Conservation (phyloP, 2,888 invertebrate genomes). For the Ceraclea dissimilis region DNA sequence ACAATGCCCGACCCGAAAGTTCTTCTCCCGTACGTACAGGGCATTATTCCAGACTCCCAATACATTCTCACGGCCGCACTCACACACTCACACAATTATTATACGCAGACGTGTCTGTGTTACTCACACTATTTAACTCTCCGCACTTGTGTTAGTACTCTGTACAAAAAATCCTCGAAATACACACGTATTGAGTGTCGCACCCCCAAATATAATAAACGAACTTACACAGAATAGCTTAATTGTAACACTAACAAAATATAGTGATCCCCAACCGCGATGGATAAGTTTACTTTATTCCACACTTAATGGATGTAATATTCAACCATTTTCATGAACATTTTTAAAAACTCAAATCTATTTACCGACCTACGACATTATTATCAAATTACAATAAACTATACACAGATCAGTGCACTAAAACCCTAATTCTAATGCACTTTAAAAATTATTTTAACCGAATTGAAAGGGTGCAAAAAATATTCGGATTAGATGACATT, state of each 20-base stretch:
- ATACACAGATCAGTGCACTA: not conserved
- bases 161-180: no score
- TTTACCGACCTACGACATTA: not conserved
- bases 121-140: not conserved
- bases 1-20: conserved; percentile 24
- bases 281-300: not conserved
- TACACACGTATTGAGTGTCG: conserved; percentile 4
- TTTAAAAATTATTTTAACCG: no score
- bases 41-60: conserved; percentile 20
- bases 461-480: no score
- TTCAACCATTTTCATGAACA: not conserved
- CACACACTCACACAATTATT: conserved; percentile 1
- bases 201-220: conserved; percentile 16
- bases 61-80: conserved; percentile 4
- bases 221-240: conserved; percentile 14
- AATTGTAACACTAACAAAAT: conserved; percentile 17
- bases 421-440: no score
- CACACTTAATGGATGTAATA: not conserved
- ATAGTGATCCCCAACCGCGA: conserved; percentile 7
- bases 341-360: not conserved
- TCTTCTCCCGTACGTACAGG: conserved; percentile 22
- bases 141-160: not conserved
- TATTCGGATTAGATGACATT: no score
- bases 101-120: not conserved
- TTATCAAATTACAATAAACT: not conserved